phyloP scores from a whole-genome alignment of 2,888 invertebrate genomes.

The Tenthredo scrophulariae region DNA sequence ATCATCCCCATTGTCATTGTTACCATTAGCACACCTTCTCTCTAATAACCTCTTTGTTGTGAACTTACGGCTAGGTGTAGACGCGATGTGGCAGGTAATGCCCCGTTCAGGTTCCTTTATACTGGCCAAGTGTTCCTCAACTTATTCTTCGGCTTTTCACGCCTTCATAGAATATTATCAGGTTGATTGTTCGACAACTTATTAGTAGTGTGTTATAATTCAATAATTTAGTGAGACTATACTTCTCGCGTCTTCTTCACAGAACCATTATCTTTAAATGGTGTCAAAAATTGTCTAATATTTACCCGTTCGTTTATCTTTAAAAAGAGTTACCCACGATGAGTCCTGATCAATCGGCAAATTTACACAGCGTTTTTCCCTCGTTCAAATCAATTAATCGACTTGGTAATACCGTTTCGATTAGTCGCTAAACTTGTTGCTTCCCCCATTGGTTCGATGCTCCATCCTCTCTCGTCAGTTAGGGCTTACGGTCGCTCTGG shows the following conservation, averaged over 20 bases:
- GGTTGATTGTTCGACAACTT: background rate
- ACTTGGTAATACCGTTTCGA: slow-evolving; percentile 49
- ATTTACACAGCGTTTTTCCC: slow-evolving; percentile 40
- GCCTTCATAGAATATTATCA: background rate
- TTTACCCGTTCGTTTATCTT: slow-evolving; percentile 23
- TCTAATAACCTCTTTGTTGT: background rate
- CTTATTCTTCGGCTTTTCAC: background rate
- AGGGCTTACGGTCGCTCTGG: slow-evolving; percentile 1
- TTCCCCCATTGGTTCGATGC: slow-evolving; percentile 25
- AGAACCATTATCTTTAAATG: background rate
- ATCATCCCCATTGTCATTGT: background rate
- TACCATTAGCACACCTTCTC: background rate
- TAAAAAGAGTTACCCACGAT: background rate
- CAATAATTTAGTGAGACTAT: background rate
- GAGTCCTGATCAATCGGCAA: slow-evolving; percentile 11
- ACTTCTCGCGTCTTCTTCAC: background rate
- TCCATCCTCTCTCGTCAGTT: slow-evolving; percentile 10
- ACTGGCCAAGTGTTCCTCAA: background rate
- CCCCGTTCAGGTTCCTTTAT: background rate
- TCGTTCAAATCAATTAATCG: slow-evolving; percentile 45
- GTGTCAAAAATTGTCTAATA: slow-evolving; percentile 8
- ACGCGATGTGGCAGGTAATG: background rate
- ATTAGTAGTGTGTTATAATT: background rate
- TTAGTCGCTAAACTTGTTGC: slow-evolving; percentile 53
- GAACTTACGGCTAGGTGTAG: background rate